phyloP scores from a whole-genome alignment of 2,113 vertebrate genomes.

The Engystomops pustulosus region DNA sequence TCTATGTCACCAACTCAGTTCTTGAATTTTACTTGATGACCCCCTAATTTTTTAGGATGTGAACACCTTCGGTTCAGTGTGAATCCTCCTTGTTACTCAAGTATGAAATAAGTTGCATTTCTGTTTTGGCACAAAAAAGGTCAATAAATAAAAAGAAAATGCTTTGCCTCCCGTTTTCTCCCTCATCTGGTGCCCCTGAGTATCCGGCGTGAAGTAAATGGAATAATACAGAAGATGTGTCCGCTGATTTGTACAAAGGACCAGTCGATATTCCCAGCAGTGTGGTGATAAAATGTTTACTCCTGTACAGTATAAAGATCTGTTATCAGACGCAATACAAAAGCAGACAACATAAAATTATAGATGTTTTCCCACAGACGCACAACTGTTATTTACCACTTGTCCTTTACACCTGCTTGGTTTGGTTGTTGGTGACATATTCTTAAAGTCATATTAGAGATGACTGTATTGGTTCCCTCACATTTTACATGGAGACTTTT shows the following conservation, averaged over 20 bases:
- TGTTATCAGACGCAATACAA: not conserved
- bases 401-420: not conserved
- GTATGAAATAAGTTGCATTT: no score
- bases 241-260: not conserved
- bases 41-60: no score
- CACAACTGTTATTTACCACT: not conserved
- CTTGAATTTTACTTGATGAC: no score
- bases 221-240: not conserved
- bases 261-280: constrained; percentile 15
- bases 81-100: no score
- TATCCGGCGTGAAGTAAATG: not conserved
- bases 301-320: not conserved
- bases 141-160: not conserved
- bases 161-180: not conserved
- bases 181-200: not conserved
- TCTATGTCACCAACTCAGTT: no score
- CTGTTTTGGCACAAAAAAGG: not conserved
- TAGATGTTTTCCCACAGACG: constrained; percentile 2
- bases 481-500: no score
- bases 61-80: no score
- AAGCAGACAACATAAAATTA: not conserved
- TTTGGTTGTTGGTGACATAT: no score
- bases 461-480: no score
- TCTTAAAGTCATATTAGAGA: no score
- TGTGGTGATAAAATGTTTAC: not conserved